A percentile compares a stretch with the other conserved stretches of the same genome.
Conservation (phyloP, 1,140 invertebrate genomes). For the Caenorhabditis remanei region DNA sequence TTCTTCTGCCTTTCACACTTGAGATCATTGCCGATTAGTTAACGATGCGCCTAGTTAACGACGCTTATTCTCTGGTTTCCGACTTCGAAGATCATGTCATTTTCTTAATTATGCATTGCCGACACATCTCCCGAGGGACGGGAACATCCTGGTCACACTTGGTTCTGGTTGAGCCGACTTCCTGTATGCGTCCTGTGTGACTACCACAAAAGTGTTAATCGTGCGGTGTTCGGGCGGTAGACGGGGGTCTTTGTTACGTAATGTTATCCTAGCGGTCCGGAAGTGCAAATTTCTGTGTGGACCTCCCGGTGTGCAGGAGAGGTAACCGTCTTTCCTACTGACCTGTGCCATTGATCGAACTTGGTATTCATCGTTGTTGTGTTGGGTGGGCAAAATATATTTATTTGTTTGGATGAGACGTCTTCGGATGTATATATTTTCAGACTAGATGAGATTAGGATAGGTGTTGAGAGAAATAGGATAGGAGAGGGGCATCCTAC, state of each 20-base stretch:
- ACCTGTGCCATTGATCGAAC: background rate
- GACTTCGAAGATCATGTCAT: constrained; percentile 47
- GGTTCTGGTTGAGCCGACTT: constrained; percentile 20
- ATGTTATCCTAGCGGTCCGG: constrained; percentile 49
- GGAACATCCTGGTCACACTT: constrained; percentile 23
- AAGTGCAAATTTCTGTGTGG: constrained; percentile 52
- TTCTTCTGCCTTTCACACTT: constrained; percentile 16
- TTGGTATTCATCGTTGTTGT: background rate
- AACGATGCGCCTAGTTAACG: constrained; percentile 53
- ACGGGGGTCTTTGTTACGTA: constrained; percentile 32
- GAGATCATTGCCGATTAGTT: constrained; percentile 48
- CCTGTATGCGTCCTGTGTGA: background rate
- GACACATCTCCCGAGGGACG: constrained; percentile 39
- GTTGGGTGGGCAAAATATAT: background rate
- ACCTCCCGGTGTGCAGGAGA: constrained; percentile 5
- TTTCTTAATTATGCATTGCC: constrained; percentile 52
- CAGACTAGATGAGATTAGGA: constrained; percentile 11
- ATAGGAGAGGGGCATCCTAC: background rate
- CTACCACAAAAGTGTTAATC: constrained; percentile 52
- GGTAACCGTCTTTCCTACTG: background rate
- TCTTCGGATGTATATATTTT: constrained; percentile 16
- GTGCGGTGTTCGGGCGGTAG: constrained; percentile 42
- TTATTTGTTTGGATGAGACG: constrained; percentile 9
- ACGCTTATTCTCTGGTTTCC: constrained; percentile 54
- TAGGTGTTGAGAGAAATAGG: constrained; percentile 13